These are phyloP conservation scores for Diarsia rubi DNA, from an alignment of 2,888 invertebrate species.

Conservation along the genomic window DNA sequence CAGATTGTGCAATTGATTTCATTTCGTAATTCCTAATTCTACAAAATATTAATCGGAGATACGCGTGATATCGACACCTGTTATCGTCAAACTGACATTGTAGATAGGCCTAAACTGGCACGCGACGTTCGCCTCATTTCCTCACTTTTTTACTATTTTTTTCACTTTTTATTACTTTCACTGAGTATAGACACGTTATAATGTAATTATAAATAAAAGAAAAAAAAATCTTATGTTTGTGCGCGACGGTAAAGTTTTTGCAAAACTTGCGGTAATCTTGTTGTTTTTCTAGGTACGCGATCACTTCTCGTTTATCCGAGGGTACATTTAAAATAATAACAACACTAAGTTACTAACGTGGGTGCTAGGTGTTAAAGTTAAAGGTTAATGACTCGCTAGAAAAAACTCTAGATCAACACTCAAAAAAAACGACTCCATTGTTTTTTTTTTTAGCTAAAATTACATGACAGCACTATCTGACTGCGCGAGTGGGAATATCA, in stretches of 20 bases:
- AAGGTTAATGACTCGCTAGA: constrained; percentile 43
- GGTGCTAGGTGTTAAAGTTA: constrained; percentile 9
- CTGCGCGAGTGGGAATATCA: not conserved
- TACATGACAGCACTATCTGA: constrained; percentile 20
- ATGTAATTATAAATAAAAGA: not conserved
- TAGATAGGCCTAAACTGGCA: constrained; percentile 68
- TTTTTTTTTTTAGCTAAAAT: constrained; percentile 33
- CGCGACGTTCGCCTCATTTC: constrained; percentile 47
- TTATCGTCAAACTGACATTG: constrained; percentile 62
- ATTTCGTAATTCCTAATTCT: constrained; percentile 61
- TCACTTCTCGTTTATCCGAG: constrained; percentile 24
- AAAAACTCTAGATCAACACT: constrained; percentile 18
- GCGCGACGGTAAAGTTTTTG: constrained; percentile 7
- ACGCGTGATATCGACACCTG: constrained; percentile 57
- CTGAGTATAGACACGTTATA: not conserved
- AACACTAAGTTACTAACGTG: not conserved
- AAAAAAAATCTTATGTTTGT: constrained; percentile 3
- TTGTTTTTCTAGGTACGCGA: constrained; percentile 32
- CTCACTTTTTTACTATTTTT: constrained; percentile 41
- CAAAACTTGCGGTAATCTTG: not conserved
- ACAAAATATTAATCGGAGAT: constrained; percentile 57
- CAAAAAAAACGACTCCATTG: constrained; percentile 16
- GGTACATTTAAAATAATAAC: constrained; percentile 54
- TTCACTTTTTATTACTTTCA: constrained; percentile 11
- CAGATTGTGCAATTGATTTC: constrained; percentile 48